phyloP scores from a whole-genome alignment of 2,888 invertebrate genomes.

The Melanostoma scalare region DNA sequence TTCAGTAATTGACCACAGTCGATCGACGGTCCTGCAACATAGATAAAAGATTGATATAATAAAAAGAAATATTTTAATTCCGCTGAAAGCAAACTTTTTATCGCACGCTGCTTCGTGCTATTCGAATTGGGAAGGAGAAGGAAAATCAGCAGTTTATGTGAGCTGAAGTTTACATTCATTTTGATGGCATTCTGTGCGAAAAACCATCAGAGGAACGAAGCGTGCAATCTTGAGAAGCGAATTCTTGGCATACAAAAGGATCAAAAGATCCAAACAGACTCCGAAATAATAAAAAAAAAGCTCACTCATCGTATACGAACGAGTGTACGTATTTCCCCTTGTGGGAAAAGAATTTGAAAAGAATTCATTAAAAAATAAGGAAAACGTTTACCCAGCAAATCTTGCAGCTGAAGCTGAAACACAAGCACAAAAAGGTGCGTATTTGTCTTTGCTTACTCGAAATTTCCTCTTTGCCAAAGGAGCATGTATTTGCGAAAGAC shows the following conservation, averaged over 20 bases:
- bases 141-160: conserved; percentile 5
- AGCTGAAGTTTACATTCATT: conserved; percentile 10
- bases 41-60: conserved; percentile 25
- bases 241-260: conserved; percentile 54
- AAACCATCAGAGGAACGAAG: not conserved
- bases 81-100: conserved; percentile 58
- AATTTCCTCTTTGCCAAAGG: conserved; percentile 33
- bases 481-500: conserved; percentile 41
- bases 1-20: conserved; percentile 93
- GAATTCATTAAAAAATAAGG: conserved; percentile 62
- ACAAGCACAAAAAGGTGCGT: conserved; percentile 62
- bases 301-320: not conserved
- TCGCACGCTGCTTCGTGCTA: conserved; percentile 27
- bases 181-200: conserved; percentile 13
- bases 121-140: conserved; percentile 31
- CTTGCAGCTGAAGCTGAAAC: conserved; percentile 22
- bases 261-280: not conserved
- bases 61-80: conserved; percentile 53
- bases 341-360: conserved; percentile 14
- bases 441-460: conserved; percentile 57
- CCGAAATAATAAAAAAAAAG: not conserved
- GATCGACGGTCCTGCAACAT: conserved; percentile 86
- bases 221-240: conserved; percentile 48
- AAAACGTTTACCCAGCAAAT: conserved; percentile 63
- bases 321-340: conserved; percentile 19